A percentile compares a stretch with the other conserved stretches of the same genome.
Evolutionary conservation across 1,140 invertebrate genomes (phyloP).

Genomic region (Popillia japonica): DNA sequence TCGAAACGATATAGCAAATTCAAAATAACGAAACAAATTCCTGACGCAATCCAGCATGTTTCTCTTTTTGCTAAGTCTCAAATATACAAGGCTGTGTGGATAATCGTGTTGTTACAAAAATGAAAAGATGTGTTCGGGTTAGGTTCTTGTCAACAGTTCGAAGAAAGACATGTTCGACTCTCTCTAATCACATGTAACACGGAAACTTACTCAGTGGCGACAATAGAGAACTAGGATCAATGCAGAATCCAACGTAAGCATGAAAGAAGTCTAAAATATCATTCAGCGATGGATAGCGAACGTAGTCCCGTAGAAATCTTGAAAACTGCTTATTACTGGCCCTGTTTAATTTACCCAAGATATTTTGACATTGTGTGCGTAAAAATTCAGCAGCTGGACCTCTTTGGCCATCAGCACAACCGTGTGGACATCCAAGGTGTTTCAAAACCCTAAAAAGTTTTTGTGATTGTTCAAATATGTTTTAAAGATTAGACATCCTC

Average conservation of each 20-base stretch:
- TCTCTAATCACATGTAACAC: constrained; percentile 28
- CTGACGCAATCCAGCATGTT: constrained; percentile 1
- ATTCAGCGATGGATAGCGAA: constrained; percentile 76
- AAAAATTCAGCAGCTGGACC: constrained; percentile 90
- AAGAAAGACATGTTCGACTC: background rate
- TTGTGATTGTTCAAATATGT: background rate
- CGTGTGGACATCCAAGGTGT: constrained; percentile 92
- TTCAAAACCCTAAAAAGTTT: constrained; percentile 74
- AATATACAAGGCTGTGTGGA: background rate
- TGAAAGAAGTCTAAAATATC: constrained; percentile 95
- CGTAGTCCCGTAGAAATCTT: constrained; percentile 79
- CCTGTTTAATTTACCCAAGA: constrained; percentile 78
- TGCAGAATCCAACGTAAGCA: constrained; percentile 93
- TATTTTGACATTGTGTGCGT: constrained; percentile 85
- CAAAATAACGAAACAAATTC: background rate
- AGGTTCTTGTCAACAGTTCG: background rate
- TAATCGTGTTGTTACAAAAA: background rate
- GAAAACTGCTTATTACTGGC: constrained; percentile 77
- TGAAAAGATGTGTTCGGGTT: background rate
- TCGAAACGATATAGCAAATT: background rate
- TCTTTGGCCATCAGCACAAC: constrained; percentile 83
- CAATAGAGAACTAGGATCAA: constrained; percentile 83
- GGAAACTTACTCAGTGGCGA: constrained; percentile 83
- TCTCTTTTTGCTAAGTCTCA: constrained; percentile 17
- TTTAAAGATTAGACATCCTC: background rate